Evolutionary conservation across 2,797 vertebrate species (phyloP).

Genomic region (Sebastes steindachneri): DNA sequence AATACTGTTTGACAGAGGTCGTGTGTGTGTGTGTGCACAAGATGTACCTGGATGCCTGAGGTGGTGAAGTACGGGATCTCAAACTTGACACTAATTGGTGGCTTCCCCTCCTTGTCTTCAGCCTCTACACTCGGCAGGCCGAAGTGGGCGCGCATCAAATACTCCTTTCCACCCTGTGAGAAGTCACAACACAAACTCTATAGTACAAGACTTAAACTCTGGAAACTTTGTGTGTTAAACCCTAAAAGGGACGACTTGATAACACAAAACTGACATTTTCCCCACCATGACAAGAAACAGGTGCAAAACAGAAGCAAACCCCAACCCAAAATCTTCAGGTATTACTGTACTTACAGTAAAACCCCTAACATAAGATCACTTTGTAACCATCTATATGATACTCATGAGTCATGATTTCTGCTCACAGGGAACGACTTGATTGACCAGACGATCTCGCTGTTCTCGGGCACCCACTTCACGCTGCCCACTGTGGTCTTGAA

Average conservation of each 20-base stretch:
- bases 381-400: constrained; percentile 3
- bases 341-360: not conserved
- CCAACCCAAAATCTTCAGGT: not conserved
- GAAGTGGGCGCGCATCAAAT: constrained; percentile 98
- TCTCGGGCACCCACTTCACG: constrained; percentile 99
- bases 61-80: constrained; percentile 99
- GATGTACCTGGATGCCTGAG: constrained; percentile 95
- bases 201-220: not conserved
- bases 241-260: not conserved
- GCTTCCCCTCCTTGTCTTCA: constrained; percentile 98
- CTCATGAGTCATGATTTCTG: constrained; percentile 43
- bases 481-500: constrained; percentile 99
- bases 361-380: not conserved
- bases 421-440: constrained; percentile 99
- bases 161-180: constrained; percentile 95
- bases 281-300: not conserved
- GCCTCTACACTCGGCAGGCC: constrained; percentile 98
- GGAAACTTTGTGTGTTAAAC: not conserved
- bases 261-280: not conserved
- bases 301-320: not conserved
- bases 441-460: constrained; percentile 98
- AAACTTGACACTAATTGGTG: constrained; percentile 98
- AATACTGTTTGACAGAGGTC: not conserved
- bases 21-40: not conserved
- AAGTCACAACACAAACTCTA: constrained; percentile 59